phyloP scores from a whole-genome alignment of 2,797 vertebrate genomes.

The Siniperca obscura region DNA sequence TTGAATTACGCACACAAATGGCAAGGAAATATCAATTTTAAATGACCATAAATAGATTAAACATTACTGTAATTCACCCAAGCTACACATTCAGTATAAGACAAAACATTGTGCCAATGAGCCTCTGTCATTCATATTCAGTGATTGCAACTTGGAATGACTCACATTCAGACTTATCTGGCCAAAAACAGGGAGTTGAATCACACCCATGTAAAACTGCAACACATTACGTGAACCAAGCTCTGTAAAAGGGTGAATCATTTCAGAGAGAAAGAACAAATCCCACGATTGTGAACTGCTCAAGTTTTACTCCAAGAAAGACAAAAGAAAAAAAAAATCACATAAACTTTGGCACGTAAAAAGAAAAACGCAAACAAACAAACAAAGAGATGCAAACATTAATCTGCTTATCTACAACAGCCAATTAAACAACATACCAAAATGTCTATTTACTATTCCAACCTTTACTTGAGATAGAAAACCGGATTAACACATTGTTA shows the following conservation, averaged over 20 bases:
- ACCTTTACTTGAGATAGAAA: conserved; percentile 38
- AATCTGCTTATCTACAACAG: conserved; percentile 41
- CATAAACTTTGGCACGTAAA: not conserved
- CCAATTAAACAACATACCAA: conserved; percentile 14
- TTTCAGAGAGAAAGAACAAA: conserved; percentile 35
- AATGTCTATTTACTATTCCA: conserved; percentile 39
- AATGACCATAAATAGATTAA: not conserved
- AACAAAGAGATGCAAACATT: conserved; percentile 29
- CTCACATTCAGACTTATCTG: conserved; percentile 32
- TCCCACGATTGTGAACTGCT: conserved; percentile 20
- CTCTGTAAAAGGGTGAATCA: conserved; percentile 23
- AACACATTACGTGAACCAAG: conserved; percentile 16
- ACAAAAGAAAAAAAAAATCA: not conserved
- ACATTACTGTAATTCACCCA: not conserved
- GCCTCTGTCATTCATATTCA: conserved; percentile 25
- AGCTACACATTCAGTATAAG: not conserved
- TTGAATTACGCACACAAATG: not conserved
- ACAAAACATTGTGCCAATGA: conserved; percentile 6
- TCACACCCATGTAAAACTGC: conserved; percentile 27
- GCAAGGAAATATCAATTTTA: not conserved
- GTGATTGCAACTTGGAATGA: conserved; percentile 18
- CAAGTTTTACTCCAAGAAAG: conserved; percentile 19
- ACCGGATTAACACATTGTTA: conserved; percentile 52
- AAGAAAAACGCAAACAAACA: conserved; percentile 13
- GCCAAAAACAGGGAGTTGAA: conserved; percentile 26